phyloP scores from a whole-genome alignment of 2,797 vertebrate species.

The Pseudochromis fuscus region DNA sequence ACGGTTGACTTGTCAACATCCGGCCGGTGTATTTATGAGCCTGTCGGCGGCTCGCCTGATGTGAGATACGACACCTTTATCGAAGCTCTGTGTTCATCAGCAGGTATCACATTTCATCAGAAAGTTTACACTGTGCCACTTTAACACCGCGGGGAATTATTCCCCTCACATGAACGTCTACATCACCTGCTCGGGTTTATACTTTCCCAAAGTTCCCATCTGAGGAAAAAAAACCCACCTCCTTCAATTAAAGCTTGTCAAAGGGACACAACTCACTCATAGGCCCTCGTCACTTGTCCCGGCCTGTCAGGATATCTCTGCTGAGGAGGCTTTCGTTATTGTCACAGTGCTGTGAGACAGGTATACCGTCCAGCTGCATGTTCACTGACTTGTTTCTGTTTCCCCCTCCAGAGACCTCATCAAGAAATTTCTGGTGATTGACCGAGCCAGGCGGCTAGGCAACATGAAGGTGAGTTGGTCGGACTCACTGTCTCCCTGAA shows the following conservation, averaged over 20 bases:
- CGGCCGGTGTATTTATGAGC: conserved; percentile 44
- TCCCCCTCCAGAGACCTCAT: conserved; percentile 91
- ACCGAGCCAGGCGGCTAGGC: conserved; percentile 92
- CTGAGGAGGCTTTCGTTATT: conserved; percentile 34
- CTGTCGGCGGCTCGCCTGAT: conserved; percentile 19
- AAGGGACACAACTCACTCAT: conserved; percentile 18
- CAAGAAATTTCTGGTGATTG: conserved; percentile 95
- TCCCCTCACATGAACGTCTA: background rate
- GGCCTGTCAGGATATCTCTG: background rate
- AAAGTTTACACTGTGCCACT: conserved; percentile 15
- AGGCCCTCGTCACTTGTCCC: background rate
- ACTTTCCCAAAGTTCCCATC: conserved; percentile 1
- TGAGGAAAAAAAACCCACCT: background rate
- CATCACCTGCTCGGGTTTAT: background rate
- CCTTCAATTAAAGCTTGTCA: conserved; percentile 52
- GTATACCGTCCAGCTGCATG: conserved; percentile 3
- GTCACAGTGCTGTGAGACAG: conserved; percentile 11
- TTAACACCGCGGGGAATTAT: conserved; percentile 16
- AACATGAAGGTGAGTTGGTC: conserved; percentile 94
- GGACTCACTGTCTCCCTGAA: conserved; percentile 37
- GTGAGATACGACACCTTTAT: conserved; percentile 1
- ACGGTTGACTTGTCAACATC: conserved; percentile 35
- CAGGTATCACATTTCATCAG: conserved; percentile 26
- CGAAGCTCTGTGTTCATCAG: conserved; percentile 1
- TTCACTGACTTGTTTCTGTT: conserved; percentile 30